phyloP scores from a whole-genome alignment of 37 sponge, comb jelly and placozoan genomes.

The Oscarella lobularis region DNA sequence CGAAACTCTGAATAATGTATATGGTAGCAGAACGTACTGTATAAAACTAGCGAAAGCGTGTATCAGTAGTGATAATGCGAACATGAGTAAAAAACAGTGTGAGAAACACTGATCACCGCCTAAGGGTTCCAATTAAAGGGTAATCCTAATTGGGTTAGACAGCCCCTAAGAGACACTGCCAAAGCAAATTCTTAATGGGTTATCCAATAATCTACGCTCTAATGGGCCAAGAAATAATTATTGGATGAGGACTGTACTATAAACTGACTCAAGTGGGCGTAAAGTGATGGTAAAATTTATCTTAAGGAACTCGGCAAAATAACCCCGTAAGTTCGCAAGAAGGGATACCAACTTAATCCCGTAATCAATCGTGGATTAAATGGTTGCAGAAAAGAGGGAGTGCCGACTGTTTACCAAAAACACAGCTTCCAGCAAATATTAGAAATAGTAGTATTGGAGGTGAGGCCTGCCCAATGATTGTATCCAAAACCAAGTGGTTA shows the following conservation, averaged over 20 bases:
- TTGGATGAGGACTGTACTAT: too few relatives aligned
- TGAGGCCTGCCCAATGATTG: constrained; percentile 88
- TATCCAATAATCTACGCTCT: too few relatives aligned
- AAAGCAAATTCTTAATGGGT: neutral
- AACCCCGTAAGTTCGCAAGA: too few relatives aligned
- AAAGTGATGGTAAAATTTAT: too few relatives aligned
- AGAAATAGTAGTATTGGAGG: constrained; percentile 51
- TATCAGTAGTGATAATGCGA: constrained; percentile 80
- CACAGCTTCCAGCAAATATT: too few relatives aligned
- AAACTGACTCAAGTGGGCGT: too few relatives aligned
- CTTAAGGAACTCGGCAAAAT: too few relatives aligned
- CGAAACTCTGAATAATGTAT: constrained; percentile 51
- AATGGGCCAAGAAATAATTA: too few relatives aligned
- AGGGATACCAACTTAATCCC: too few relatives aligned
- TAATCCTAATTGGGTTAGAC: constrained; percentile 64
- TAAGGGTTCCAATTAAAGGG: constrained; percentile 65
- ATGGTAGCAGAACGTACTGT: constrained; percentile 81
- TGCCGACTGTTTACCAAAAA: too few relatives aligned
- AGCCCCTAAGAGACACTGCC: constrained; percentile 39
- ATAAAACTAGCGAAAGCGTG: constrained; percentile 31
- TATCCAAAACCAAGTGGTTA: constrained; percentile 47
- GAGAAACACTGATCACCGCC: constrained; percentile 62
- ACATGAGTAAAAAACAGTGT: constrained; percentile 83
- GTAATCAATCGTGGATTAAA: too few relatives aligned
- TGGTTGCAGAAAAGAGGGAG: too few relatives aligned